Percentiles rank a stretch among this genome's conserved stretches.
Evolutionary conservation across 2,888 invertebrate species (phyloP).

Genomic region (Diplazon laetatorius): DNA sequence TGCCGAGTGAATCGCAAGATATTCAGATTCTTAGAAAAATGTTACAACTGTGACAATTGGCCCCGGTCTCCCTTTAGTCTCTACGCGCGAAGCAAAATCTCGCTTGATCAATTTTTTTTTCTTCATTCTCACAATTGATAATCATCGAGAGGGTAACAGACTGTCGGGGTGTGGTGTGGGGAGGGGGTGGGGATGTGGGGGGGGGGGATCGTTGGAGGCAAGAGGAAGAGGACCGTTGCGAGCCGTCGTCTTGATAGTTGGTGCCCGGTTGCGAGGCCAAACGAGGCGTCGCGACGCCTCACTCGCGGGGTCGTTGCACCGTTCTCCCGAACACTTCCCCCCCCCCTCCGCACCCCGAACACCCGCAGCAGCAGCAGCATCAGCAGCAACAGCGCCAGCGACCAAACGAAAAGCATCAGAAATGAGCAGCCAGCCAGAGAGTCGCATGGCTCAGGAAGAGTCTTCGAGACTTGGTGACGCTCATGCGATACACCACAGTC

Average conservation of each 20-base stretch:
- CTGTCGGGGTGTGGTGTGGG: constrained; percentile 28
- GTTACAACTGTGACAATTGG: too few species aligned
- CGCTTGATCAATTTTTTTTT: too few species aligned
- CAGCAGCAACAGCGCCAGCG: constrained; percentile 20
- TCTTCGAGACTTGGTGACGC: constrained; percentile 47
- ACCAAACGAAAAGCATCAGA: constrained; percentile 41
- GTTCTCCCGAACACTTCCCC: constrained; percentile 55
- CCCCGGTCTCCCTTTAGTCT: too few species aligned
- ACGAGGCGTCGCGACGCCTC: constrained; percentile 72
- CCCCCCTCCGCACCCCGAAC: too few species aligned
- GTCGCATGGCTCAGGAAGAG: constrained; percentile 19
- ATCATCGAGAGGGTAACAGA: constrained; percentile 38
- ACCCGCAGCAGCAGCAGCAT: too few species aligned
- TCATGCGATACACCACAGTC: too few species aligned
- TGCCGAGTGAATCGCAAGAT: too few species aligned
- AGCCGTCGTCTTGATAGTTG: constrained; percentile 64
- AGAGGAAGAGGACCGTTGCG: constrained; percentile 30
- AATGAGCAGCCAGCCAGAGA: constrained; percentile 31
- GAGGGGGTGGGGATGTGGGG: constrained; percentile 1
- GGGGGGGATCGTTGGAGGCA: constrained; percentile 9
- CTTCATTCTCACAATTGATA: too few species aligned
- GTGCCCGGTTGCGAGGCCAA: constrained; percentile 67
- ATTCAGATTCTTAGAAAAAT: too few species aligned
- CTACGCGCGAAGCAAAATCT: too few species aligned
- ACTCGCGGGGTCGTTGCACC: constrained; percentile 65